phyloP scores from a whole-genome alignment of 2,113 vertebrate genomes.

The Catagonus wagneri region DNA sequence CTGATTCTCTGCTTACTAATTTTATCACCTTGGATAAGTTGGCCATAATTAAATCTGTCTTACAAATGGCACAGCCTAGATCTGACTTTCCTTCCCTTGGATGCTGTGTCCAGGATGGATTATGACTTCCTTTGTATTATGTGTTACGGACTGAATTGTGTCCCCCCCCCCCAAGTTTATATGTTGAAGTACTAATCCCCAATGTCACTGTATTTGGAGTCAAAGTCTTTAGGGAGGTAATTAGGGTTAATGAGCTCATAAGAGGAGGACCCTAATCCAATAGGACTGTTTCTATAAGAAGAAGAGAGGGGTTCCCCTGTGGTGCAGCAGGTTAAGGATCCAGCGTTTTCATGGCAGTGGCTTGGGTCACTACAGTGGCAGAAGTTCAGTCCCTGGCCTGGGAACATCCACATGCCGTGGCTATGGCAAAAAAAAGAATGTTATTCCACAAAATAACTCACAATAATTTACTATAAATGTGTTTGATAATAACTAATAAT shows the following conservation, averaged over 20 bases:
- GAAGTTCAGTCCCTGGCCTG: too few species aligned
- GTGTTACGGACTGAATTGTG: neutral
- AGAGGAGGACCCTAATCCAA: too few species aligned
- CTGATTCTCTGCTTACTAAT: neutral
- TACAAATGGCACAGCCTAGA: neutral
- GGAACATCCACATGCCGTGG: too few species aligned
- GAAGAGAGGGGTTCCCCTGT: too few species aligned
- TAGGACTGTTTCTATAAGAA: too few species aligned
- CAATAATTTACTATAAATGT: neutral
- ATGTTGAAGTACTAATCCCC: neutral
- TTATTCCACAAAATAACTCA: neutral
- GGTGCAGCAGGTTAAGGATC: too few species aligned
- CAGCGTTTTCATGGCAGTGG: too few species aligned
- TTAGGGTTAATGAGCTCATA: too few species aligned
- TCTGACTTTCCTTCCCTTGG: neutral
- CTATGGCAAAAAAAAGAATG: neutral
- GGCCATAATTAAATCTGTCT: neutral
- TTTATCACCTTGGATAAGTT: neutral
- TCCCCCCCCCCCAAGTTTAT: neutral
- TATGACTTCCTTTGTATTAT: neutral
- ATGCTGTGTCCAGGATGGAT: neutral
- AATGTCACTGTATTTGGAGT: too few species aligned
- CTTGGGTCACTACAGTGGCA: too few species aligned
- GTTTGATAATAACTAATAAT: neutral
- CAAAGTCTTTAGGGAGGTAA: too few species aligned